A percentile compares a stretch with the other conserved stretches of the same genome.
Conservation (phyloP, 2,113 vertebrate genomes). For the Chionodraco myersi region DNA sequence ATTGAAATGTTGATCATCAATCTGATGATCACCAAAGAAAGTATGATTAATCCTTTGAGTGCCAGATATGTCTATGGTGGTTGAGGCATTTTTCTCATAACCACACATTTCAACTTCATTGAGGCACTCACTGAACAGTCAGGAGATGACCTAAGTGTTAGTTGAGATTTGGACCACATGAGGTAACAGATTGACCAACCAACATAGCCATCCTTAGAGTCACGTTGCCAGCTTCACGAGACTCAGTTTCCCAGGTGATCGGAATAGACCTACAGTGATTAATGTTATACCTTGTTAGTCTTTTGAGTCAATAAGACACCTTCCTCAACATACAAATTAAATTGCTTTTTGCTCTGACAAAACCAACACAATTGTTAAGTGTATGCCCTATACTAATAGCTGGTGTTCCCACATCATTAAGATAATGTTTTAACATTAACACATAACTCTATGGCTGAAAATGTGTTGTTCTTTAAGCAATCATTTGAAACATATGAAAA, state of each 20-base stretch:
- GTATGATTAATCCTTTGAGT: background rate
- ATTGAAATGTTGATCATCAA: too few relatives aligned
- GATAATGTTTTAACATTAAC: background rate
- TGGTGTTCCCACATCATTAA: background rate
- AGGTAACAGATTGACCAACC: background rate
- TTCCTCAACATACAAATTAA: background rate
- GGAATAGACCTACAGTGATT: background rate
- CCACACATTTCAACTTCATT: background rate
- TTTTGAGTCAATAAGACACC: background rate
- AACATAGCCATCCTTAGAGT: background rate
- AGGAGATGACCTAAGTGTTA: background rate
- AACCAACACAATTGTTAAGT: background rate
- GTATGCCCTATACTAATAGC: background rate
- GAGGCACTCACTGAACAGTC: background rate
- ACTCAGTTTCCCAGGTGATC: background rate
- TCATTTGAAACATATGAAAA: constrained; percentile 10
- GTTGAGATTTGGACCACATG: background rate
- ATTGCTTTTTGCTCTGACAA: background rate
- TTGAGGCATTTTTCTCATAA: background rate
- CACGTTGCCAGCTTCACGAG: background rate
- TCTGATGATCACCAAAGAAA: background rate
- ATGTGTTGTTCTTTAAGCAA: constrained; percentile 12
- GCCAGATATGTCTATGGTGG: background rate
- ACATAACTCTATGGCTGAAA: background rate
- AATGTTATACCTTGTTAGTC: background rate